Conservation (phyloP, 2,888 invertebrate genomes). For the Apotomis turbidana region DNA sequence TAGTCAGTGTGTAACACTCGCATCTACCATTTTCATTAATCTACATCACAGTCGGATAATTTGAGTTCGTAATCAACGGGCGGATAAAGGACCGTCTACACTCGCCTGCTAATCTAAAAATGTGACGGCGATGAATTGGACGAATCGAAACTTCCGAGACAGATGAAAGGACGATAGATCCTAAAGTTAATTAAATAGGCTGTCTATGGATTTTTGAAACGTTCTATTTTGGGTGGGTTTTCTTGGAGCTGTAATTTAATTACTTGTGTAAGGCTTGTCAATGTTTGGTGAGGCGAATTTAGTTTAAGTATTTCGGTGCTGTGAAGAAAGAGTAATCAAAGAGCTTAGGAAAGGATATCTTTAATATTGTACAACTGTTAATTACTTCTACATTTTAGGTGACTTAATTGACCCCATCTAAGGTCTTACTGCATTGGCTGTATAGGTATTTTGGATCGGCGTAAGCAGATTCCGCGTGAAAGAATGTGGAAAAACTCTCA, state of each 20-base stretch:
- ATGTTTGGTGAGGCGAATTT: background rate
- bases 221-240: conserved; percentile 10
- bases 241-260: conserved; percentile 8
- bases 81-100: conserved; percentile 65
- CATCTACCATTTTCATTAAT: background rate
- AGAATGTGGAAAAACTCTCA: no score
- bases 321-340: no score
- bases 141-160: conserved; percentile 53
- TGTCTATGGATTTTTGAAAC: conserved; percentile 33
- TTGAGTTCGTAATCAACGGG: conserved; percentile 73
- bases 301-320: background rate
- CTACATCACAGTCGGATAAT: conserved; percentile 58
- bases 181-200: conserved; percentile 40
- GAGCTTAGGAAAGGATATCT: no score
- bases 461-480: no score
- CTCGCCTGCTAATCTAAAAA: conserved; percentile 64
- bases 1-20: background rate
- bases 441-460: no score
- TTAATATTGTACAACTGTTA: no score
- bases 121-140: conserved; percentile 60
- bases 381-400: no score
- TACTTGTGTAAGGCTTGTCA: background rate
- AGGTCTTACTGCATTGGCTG: no score
- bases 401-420: no score
- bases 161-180: conserved; percentile 43